Conservation (phyloP, 2,888 invertebrate genomes). For the Agonopterix subpropinquella region DNA sequence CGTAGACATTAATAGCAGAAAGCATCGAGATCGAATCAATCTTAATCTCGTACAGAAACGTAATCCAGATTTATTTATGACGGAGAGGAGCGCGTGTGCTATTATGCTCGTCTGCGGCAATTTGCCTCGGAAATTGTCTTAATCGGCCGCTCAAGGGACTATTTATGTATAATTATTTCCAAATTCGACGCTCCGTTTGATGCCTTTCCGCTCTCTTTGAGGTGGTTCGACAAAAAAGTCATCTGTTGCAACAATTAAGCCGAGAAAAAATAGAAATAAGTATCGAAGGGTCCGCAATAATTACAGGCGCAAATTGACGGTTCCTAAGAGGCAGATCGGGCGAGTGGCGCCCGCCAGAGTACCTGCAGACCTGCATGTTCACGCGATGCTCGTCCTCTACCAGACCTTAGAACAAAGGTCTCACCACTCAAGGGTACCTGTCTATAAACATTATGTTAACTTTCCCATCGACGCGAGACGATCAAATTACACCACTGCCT, state of each 20-base stretch:
- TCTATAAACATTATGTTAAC: not conserved
- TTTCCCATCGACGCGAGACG: not conserved
- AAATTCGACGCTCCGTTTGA: constrained; percentile 75
- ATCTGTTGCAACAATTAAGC: constrained; percentile 76
- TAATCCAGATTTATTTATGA: constrained; percentile 77
- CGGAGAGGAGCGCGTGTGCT: constrained; percentile 68
- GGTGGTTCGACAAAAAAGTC: constrained; percentile 75
- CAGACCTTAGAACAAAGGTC: not conserved
- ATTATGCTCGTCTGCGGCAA: constrained; percentile 75
- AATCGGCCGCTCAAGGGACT: constrained; percentile 77
- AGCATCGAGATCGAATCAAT: constrained; percentile 73
- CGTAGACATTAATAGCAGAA: constrained; percentile 68
- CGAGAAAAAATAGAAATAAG: constrained; percentile 72
- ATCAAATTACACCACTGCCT: not conserved
- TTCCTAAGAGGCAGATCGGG: constrained; percentile 60
- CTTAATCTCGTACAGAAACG: constrained; percentile 74
- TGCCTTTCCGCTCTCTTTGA: constrained; percentile 76
- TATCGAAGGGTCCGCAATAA: constrained; percentile 76
- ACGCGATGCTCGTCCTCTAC: constrained; percentile 32
- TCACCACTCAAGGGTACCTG: not conserved
- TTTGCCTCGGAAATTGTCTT: constrained; percentile 76
- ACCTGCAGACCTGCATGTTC: constrained; percentile 44
- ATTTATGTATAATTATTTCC: constrained; percentile 77
- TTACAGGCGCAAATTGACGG: constrained; percentile 74
- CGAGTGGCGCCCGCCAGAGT: constrained; percentile 64